Evolutionary conservation across 2,888 invertebrate species (phyloP).

Genomic region (Coelinius sp.): DNA sequence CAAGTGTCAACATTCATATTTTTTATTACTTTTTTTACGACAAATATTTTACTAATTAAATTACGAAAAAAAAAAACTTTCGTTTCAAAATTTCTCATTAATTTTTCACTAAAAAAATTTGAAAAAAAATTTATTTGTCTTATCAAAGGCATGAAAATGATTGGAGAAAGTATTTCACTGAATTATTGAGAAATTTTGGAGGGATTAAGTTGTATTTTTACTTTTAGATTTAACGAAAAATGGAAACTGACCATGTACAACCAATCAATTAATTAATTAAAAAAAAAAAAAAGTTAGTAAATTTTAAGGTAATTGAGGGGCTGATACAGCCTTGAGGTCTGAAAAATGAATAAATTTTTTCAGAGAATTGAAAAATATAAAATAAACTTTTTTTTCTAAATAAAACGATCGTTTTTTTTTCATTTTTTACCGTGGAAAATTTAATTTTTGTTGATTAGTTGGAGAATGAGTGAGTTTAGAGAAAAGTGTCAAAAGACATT

Average conservation of each 20-base stretch:
- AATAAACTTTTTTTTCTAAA: slow-evolving; percentile 27
- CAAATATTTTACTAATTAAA: slow-evolving; percentile 26
- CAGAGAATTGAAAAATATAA: slow-evolving; percentile 21
- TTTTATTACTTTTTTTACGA: slow-evolving; percentile 27
- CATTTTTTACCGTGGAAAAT: not conserved
- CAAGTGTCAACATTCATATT: slow-evolving; percentile 26
- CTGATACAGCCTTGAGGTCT: not conserved
- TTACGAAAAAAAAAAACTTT: slow-evolving; percentile 3
- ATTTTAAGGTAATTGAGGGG: slow-evolving; percentile 8
- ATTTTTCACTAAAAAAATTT: not conserved
- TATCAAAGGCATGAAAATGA: not conserved
- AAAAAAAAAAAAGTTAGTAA: slow-evolving; percentile 22
- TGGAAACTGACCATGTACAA: slow-evolving; percentile 24
- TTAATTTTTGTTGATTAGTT: no score
- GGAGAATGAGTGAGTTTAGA: no score
- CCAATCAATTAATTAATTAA: slow-evolving; percentile 20
- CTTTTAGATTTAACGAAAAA: slow-evolving; percentile 20
- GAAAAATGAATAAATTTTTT: slow-evolving; percentile 13
- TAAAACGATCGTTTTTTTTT: not conserved
- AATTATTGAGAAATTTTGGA: not conserved
- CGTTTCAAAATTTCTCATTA: not conserved
- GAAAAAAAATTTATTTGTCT: slow-evolving; percentile 5
- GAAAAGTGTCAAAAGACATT: no score
- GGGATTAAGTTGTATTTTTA: slow-evolving; percentile 14
- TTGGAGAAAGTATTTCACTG: not conserved